A percentile compares a stretch with the other conserved stretches of the same genome.
phyloP scores from a whole-genome alignment of 2,888 invertebrate species.

The Dichetophora obliterata region DNA sequence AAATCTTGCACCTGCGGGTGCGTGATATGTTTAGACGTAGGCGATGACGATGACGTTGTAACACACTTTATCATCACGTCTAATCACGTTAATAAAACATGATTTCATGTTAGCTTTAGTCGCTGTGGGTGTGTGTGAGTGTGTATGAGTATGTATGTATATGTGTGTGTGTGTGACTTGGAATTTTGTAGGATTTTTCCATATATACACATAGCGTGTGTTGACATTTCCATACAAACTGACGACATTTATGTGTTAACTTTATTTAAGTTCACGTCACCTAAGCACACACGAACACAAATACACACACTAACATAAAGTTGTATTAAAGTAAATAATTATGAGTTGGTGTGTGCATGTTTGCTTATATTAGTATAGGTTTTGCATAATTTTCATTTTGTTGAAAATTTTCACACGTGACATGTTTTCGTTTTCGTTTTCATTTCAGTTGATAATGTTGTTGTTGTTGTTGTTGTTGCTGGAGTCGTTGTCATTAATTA shows the following conservation, averaged over 20 bases:
- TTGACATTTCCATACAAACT: too few relatives aligned
- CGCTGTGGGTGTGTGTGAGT: not conserved
- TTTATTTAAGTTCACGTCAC: not conserved
- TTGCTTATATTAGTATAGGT: not conserved
- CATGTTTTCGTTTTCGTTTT: constrained; percentile 1
- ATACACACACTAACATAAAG: not conserved
- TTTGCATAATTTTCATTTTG: constrained; percentile 10
- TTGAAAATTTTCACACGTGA: not conserved
- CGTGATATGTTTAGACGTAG: not conserved
- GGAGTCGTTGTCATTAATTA: constrained; percentile 17
- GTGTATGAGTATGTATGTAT: too few relatives aligned
- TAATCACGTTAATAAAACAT: constrained; percentile 30
- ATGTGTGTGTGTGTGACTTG: not conserved
- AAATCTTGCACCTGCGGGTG: not conserved
- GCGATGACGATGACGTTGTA: not conserved
- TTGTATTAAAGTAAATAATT: not conserved
- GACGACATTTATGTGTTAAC: not conserved
- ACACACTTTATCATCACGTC: constrained; percentile 28
- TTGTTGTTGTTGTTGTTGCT: not conserved
- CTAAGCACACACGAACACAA: not conserved
- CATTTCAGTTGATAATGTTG: not conserved
- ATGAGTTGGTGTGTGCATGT: not conserved
- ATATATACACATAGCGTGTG: too few relatives aligned
- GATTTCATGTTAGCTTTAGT: not conserved
- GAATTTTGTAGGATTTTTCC: too few relatives aligned